phyloP scores from a whole-genome alignment of 2,888 invertebrate genomes.

The Leptopterna dolabrata region DNA sequence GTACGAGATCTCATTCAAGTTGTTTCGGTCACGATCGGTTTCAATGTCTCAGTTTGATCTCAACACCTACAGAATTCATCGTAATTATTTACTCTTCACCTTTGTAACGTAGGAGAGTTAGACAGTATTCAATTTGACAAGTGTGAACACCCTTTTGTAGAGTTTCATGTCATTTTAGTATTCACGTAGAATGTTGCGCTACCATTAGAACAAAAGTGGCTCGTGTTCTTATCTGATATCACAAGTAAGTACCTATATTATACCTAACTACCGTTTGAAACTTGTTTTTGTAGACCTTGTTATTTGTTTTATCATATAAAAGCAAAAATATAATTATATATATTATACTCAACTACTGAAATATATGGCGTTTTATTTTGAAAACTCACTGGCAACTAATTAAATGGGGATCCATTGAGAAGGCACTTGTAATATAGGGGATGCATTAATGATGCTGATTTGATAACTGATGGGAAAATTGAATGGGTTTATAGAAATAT shows the following conservation, averaged over 20 bases:
- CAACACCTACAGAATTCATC: background rate
- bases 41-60: background rate
- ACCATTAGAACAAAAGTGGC: background rate
- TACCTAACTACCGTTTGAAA: background rate
- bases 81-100: too few relatives aligned
- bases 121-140: background rate
- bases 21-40: background rate
- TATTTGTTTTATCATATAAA: constrained; percentile 1
- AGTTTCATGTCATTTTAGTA: background rate
- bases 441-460: too few relatives aligned
- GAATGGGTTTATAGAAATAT: too few relatives aligned
- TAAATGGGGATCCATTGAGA: too few relatives aligned
- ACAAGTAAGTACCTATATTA: background rate
- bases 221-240: background rate
- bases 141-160: background rate
- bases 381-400: too few relatives aligned
- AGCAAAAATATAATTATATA: background rate
- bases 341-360: background rate
- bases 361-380: background rate
- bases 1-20: background rate
- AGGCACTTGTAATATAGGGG: too few relatives aligned
- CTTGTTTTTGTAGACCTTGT: background rate
- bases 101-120: background rate
- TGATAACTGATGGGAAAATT: too few relatives aligned
- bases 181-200: background rate